A percentile compares a stretch with the other conserved stretches of the same genome.
Evolutionary conservation across 2,113 vertebrate genomes (phyloP).

Genomic region (Ramphastos sulfuratus): DNA sequence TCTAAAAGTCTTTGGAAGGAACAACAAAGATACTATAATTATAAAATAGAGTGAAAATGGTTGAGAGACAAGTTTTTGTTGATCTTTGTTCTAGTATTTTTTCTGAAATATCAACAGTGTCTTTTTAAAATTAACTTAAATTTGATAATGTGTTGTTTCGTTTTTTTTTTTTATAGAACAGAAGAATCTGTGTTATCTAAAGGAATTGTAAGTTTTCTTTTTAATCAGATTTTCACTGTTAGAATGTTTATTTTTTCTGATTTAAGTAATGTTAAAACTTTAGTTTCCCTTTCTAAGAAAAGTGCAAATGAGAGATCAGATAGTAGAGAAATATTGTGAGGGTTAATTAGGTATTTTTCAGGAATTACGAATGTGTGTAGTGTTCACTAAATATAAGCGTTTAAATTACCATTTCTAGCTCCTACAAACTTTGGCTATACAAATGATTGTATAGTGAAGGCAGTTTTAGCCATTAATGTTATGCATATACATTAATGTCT

Average conservation of each 20-base stretch:
- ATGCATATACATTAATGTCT: background rate
- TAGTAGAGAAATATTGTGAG: background rate
- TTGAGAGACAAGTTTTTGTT: background rate
- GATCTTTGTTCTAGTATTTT: background rate
- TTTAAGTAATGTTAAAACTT: background rate
- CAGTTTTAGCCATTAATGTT: background rate
- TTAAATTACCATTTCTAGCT: background rate
- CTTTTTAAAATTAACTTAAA: background rate
- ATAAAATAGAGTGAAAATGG: background rate
- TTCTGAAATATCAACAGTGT: background rate
- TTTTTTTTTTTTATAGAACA: slow-evolving; percentile 77
- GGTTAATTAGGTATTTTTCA: background rate
- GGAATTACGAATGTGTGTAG: background rate
- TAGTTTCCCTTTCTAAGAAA: background rate
- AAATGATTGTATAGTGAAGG: background rate
- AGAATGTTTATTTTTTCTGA: background rate
- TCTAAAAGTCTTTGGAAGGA: background rate
- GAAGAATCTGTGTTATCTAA: slow-evolving; percentile 90
- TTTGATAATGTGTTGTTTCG: background rate
- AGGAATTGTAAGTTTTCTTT: slow-evolving; percentile 87
- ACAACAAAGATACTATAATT: accelerated
- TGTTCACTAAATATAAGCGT: background rate
- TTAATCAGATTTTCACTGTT: background rate
- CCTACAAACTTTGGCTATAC: background rate
- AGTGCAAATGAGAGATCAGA: background rate